Evolutionary conservation across 2,113 vertebrate genomes (phyloP).

Genomic region (Toxostoma redivivum): DNA sequence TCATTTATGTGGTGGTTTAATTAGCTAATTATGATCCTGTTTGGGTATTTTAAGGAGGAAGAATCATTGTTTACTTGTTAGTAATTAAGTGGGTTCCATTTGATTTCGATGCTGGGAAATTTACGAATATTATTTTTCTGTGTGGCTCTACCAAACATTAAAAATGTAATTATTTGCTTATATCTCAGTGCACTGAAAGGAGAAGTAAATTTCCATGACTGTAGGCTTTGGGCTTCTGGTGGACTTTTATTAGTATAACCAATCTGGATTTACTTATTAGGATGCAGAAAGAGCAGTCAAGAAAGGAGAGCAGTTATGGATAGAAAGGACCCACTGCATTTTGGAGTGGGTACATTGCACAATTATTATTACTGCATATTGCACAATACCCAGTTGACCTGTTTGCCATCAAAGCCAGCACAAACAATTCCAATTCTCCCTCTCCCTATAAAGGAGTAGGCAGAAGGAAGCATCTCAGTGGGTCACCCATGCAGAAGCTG

Average conservation of each 20-base stretch:
- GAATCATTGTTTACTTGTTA: conserved; percentile 51
- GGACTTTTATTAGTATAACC: background rate
- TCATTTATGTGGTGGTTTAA: conserved; percentile 50
- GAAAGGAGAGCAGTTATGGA: background rate
- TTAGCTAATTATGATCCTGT: conserved; percentile 57
- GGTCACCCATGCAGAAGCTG: background rate
- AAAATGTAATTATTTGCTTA: conserved; percentile 52
- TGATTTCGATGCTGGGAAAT: conserved; percentile 47
- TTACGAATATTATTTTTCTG: conserved; percentile 34
- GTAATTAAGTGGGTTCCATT: conserved; percentile 54
- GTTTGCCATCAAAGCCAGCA: background rate
- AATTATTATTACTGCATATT: background rate
- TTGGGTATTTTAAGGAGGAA: conserved; percentile 29
- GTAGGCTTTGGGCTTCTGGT: background rate
- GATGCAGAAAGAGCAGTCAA: background rate
- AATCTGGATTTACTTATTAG: background rate
- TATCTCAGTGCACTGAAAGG: background rate
- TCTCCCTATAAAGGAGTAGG: background rate
- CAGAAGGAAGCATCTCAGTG: background rate
- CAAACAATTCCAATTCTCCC: background rate
- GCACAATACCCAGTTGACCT: background rate
- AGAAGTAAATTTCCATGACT: background rate
- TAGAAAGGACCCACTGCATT: background rate
- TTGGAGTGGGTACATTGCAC: background rate
- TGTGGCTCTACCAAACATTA: conserved; percentile 27